Evolutionary conservation across 1,140 invertebrate species (phyloP), one percentile per base, ranked within the genome.

Genomic region (Trichonephila clavata): DNA sequence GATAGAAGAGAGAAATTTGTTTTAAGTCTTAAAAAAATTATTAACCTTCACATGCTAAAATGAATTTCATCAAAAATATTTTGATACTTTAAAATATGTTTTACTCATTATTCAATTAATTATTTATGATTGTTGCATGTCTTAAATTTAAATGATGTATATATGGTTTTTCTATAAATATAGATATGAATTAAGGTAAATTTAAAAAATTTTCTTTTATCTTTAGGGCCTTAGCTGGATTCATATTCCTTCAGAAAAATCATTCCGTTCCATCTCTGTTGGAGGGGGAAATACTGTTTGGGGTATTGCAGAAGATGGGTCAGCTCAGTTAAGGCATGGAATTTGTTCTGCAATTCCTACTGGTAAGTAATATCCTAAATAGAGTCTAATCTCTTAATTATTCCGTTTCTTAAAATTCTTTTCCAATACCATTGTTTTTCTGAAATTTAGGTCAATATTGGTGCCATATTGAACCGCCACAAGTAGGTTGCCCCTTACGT

Each of bases 271-370:
- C 91, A 97, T 98, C 86, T 98, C 97, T 94, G 94, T 96, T 27
- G 95, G 95, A n/a, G 97, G 97, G 87, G 96, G 97, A 57, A 97
- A 97, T 14, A 96, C 96, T 94, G 97, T 98, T n/a, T 99, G 98
- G 98, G 98, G 97, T 4, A 97, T 98, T 50, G 98, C 97, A 0
- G 97, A 97, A 94, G 98, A 98, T 96, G 98, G 98, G 61, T 98
- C 98, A 94, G 97, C 97, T 10, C 98, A 97, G 95, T 95, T 95
- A 90, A 95, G 95, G 93, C 95, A 95, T 43, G 95, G 95, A 21
- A 94, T 95, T 43, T 94, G 94, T 92, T 88, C 96, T 71, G 96
- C 97, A 32, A 97, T 97, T 95, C 97, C 97, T 20, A 96, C 96
- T 95, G 97, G 97, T 95, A 96, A 96, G 93, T 77, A 63, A 20